phyloP scores from a whole-genome alignment of 2,113 vertebrate species.

The zebrafish (Danio rerio) region GRCz12tu NC_133194.1:30616001-30616500 shows the following conservation, averaged over 20 bases:
- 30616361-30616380: background rate
- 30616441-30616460: background rate
- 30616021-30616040: too few species aligned
- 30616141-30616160: background rate
- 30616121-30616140: too few species aligned
- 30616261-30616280: slow-evolving; percentile 6
- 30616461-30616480: background rate
- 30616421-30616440: background rate
- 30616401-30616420: background rate
- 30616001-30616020: too few species aligned
- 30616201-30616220: slow-evolving; percentile 3
- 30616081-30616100: too few species aligned
- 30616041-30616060: too few species aligned
- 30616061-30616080: too few species aligned
- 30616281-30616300: background rate
- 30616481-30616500: too few species aligned
- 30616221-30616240: slow-evolving; percentile 5
- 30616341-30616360: slow-evolving; percentile 26
- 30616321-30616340: slow-evolving; percentile 44
- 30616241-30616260: slow-evolving; percentile 20
- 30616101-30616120: too few species aligned
- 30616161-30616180: background rate
- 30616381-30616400: background rate
- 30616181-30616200: background rate
- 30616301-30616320: slow-evolving; percentile 7